Evolutionary conservation across 2,797 vertebrate genomes (phyloP).

Genomic region (Tokudaia tokunoshimensis): DNA sequence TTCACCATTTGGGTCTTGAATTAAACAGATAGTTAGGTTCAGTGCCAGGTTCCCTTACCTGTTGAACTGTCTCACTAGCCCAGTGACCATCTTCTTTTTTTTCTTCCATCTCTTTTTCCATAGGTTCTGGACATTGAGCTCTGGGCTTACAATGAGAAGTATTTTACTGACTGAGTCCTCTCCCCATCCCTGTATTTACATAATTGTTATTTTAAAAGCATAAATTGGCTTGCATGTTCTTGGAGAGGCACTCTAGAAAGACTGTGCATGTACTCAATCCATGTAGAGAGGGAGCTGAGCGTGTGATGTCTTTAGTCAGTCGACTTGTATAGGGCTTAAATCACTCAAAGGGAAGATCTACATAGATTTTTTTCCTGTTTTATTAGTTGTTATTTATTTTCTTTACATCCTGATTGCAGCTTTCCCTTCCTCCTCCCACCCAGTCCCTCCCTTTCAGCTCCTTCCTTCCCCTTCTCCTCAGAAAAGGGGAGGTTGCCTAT

Average conservation of each 20-base stretch:
- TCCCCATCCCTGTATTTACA: neutral
- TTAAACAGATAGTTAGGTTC: neutral
- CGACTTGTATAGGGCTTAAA: neutral
- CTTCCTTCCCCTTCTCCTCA: neutral
- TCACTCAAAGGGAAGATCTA: neutral
- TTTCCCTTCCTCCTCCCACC: neutral
- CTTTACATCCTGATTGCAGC: neutral
- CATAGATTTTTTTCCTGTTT: neutral
- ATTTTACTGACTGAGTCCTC: neutral
- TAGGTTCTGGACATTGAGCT: neutral
- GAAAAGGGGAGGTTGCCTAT: neutral
- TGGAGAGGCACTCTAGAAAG: conserved; percentile 43
- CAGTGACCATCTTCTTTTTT: neutral
- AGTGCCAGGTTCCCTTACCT: neutral
- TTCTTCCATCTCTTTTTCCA: neutral
- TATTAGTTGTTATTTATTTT: neutral
- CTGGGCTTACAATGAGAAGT: neutral
- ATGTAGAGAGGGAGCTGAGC: neutral
- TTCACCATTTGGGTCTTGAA: neutral
- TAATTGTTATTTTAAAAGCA: neutral
- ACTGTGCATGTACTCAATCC: neutral
- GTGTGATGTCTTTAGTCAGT: neutral
- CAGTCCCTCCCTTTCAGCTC: neutral
- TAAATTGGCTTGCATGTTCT: neutral
- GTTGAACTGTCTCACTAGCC: neutral